Base-by-base conservation (phyloP, 2,888 invertebrate species). In the Lymantria monacha region DNA sequence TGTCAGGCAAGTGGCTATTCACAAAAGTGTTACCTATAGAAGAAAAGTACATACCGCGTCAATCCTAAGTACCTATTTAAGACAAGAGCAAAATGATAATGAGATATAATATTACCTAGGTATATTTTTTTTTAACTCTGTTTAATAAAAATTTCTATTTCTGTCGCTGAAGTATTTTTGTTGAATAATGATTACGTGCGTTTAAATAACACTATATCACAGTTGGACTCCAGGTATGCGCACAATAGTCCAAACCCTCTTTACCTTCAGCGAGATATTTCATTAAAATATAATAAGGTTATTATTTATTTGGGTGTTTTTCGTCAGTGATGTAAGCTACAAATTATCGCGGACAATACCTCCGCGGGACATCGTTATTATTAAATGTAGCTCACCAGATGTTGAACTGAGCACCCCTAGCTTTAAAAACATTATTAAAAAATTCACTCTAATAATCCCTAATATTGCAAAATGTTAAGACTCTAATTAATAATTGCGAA, bases 321-420 rank as follows among this genome's bases (percentile, higher is more conserved):
- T 77, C 73, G 74, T 78, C 79, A 81, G 81, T 80, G 81, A 85
- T 85, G 84, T 76, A 76, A 82, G 85, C 85, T 87, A 90, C 90
- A 89, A 90, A 91, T 90, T 87, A 88, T 72, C 57, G 66, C 64
- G 85, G 82, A 91, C 90, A 91, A 91, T 85, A 65, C 69, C 91
- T 75, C 91, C 66, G 73, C 89, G 87, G 89, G 91, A 79, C 74
- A 76, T 69, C 85, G 72, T 65, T 66, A 70, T 85, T 83, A 83
- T 85, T 85, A 77, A 79, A 75, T 72, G 73, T 70, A 68, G 76
- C 74, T 74, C 81, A 79, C 74, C 90, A 90, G 89, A 90, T 90
- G 90, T 82, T 79, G 79, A 62, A 63, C 7, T 12, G 9, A 44
- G 36, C 46, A 10, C 72, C 61, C 44, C 49, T 42, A 46, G 36